Percentiles rank a stretch among this genome's conserved stretches.
Conservation (phyloP, 2,113 vertebrate genomes). For the Xyrauchen texanus region DNA sequence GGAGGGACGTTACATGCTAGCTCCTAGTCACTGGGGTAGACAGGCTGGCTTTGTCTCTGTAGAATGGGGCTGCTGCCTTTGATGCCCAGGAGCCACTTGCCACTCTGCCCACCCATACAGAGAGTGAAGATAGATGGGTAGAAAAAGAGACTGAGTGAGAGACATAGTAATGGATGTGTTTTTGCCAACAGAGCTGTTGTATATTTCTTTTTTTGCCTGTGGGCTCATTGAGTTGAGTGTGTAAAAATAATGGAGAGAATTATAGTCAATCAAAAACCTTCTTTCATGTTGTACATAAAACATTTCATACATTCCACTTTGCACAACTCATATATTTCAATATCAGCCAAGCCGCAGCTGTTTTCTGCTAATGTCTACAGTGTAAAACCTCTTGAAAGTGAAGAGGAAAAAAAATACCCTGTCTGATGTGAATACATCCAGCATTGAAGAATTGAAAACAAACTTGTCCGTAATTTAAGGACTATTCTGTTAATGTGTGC, state of each 20-base stretch:
- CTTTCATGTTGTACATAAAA: constrained; percentile 6
- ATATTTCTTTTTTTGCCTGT: no score
- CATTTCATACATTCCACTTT: constrained; percentile 70
- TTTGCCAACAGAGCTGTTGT: not conserved
- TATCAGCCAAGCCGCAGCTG: constrained; percentile 56
- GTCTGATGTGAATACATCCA: constrained; percentile 32
- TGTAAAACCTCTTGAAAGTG: constrained; percentile 2
- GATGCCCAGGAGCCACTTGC: constrained; percentile 41
- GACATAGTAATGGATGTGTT: not conserved
- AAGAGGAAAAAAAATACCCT: constrained; percentile 1
- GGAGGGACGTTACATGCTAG: constrained; percentile 14
- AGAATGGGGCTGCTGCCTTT: constrained; percentile 66
- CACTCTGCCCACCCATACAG: constrained; percentile 42
- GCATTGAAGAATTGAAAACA: constrained; percentile 34
- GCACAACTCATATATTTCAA: constrained; percentile 64
- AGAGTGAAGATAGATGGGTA: not conserved
- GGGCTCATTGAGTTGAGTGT: not conserved
- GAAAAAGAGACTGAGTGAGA: constrained; percentile 1
- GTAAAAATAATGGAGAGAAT: not conserved
- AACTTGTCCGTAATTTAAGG: not conserved
- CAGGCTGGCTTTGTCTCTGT: constrained; percentile 50
- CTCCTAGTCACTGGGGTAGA: constrained; percentile 57
- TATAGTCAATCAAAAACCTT: not conserved
- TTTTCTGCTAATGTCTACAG: constrained; percentile 16
- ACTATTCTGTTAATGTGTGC: constrained; percentile 64